phyloP scores from a whole-genome alignment of 2,797 vertebrate genomes.

The Buceros bicornis region DNA sequence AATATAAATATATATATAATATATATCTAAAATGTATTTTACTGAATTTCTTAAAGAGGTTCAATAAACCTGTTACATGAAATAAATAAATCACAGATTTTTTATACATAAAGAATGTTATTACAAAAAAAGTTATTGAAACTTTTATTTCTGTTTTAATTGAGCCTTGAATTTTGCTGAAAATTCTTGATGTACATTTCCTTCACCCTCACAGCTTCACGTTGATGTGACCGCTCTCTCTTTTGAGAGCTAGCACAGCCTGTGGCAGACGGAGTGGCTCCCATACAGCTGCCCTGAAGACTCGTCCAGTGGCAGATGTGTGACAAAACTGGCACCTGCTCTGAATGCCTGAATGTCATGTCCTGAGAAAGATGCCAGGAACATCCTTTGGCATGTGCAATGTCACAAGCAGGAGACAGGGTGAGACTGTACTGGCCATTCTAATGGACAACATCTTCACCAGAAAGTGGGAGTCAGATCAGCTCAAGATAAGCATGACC shows the following conservation, averaged over 20 bases:
- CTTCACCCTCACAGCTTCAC: background rate
- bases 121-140: background rate
- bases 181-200: background rate
- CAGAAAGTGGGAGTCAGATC: background rate
- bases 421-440: background rate
- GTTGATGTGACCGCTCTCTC: background rate
- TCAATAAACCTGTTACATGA: background rate
- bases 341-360: accelerated
- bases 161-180: background rate
- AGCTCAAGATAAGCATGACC: background rate
- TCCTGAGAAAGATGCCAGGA: background rate
- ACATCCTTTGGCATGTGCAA: background rate
- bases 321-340: background rate
- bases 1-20: background rate
- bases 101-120: background rate
- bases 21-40: background rate
- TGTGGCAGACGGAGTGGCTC: background rate
- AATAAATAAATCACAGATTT: background rate
- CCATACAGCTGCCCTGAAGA: background rate
- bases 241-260: background rate
- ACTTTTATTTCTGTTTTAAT: background rate
- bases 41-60: background rate
- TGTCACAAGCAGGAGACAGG: background rate
- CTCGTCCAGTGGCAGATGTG: background rate
- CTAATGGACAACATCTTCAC: background rate